Evolutionary conservation across 1,140 invertebrate genomes (phyloP).

Genomic region (Cepaea nemoralis): DNA sequence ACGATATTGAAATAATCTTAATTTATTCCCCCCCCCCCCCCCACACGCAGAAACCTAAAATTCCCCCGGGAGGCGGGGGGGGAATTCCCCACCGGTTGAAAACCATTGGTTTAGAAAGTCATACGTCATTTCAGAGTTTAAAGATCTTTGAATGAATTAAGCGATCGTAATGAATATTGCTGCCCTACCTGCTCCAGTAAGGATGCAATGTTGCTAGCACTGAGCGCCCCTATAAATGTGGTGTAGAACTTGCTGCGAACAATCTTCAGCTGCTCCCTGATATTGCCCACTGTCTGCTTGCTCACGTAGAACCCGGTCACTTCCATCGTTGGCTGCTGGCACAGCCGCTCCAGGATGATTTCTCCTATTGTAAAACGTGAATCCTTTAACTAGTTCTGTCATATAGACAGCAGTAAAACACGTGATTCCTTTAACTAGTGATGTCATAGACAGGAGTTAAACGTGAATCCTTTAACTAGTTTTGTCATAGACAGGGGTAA

Average conservation of each 20-base stretch:
- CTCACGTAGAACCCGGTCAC: slow-evolving; percentile 47
- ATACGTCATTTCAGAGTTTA: neutral
- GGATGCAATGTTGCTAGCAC: slow-evolving; percentile 43
- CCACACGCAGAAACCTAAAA: too few species aligned
- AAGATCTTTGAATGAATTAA: slow-evolving; percentile 2
- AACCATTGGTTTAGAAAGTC: neutral
- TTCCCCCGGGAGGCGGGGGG: neutral
- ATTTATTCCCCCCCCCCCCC: too few species aligned
- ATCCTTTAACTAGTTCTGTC: neutral
- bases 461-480: neutral
- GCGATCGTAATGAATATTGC: neutral
- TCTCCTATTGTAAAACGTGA: slow-evolving; percentile 39
- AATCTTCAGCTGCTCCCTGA: slow-evolving; percentile 46
- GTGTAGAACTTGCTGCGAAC: slow-evolving; percentile 50
- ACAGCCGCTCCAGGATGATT: slow-evolving; percentile 45
- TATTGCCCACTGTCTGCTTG: slow-evolving; percentile 27
- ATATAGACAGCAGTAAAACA: too few species aligned
- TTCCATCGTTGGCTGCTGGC: slow-evolving; percentile 39
- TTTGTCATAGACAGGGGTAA: too few species aligned
- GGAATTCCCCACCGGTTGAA: too few species aligned
- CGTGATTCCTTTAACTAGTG: too few species aligned
- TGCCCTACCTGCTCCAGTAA: slow-evolving; percentile 50
- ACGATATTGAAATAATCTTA: too few species aligned
- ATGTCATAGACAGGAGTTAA: too few species aligned
- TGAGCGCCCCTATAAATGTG: slow-evolving; percentile 49